These are phyloP conservation scores for Rhinolophus ferrumequinum DNA, from an alignment of 2,113 vertebrate species.

Conservation along the genomic window DNA sequence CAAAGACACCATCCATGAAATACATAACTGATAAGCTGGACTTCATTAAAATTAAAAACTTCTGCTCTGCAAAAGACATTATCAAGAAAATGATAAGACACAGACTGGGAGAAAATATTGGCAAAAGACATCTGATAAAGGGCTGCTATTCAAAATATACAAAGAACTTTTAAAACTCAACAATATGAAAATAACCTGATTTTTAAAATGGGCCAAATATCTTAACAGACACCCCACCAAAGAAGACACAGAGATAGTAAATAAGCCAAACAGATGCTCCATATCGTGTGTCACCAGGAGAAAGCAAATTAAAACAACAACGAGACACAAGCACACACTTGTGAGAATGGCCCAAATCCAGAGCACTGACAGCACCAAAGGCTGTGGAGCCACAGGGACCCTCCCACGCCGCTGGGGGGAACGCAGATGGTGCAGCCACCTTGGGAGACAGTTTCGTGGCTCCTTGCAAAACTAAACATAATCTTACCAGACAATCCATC, in stretches of 20 bases:
- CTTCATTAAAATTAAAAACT: not conserved
- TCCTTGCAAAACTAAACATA: not conserved
- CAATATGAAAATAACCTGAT: not conserved
- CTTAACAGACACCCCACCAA: not conserved
- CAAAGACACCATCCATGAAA: not conserved
- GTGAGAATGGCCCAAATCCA: not conserved
- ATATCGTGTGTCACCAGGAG: not conserved
- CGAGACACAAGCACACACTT: fast-evolving
- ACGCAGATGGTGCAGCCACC: fast-evolving
- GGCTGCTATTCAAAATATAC: not conserved
- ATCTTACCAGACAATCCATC: not conserved
- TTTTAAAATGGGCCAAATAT: not conserved
- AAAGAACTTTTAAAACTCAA: not conserved
- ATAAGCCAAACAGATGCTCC: not conserved
- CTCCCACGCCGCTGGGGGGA: fast-evolving
- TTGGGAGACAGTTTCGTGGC: not conserved
- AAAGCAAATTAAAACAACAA: not conserved
- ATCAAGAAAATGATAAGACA: not conserved
- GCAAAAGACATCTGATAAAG: not conserved
- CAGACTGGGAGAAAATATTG: not conserved
- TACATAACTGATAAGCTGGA: not conserved
- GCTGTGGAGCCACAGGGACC: not conserved
- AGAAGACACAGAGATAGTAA: not conserved
- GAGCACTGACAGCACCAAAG: not conserved
- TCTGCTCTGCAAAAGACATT: not conserved